phyloP scores from a whole-genome alignment of 2,888 invertebrate genomes.

The Gibbula magus region DNA sequence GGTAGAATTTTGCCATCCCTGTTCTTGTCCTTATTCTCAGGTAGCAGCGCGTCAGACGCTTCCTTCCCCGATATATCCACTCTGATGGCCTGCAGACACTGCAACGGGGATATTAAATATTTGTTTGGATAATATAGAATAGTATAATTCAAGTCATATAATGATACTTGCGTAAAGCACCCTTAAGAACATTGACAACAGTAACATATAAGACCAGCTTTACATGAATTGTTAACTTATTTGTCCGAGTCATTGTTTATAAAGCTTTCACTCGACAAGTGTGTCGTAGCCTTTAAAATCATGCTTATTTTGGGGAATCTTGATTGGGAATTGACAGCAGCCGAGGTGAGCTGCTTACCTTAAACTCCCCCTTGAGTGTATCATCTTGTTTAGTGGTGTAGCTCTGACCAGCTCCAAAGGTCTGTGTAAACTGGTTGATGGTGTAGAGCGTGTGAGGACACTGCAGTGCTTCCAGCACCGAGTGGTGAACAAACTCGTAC shows the following conservation, averaged over 20 bases:
- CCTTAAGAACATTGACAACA: no score
- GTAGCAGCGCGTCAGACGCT: conserved; percentile 4
- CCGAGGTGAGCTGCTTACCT: background rate
- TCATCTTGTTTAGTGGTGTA: background rate
- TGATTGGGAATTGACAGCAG: no score
- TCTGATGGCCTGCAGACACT: background rate
- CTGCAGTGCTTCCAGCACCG: conserved; percentile 30
- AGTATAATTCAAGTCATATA: no score
- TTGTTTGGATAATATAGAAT: no score
- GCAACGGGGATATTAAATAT: background rate
- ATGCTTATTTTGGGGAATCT: no score
- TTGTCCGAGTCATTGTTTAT: no score
- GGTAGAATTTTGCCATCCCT: conserved; percentile 28
- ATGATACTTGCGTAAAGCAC: no score
- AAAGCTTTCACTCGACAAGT: no score
- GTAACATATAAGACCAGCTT: no score
- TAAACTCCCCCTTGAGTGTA: background rate
- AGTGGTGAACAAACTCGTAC: conserved; percentile 38
- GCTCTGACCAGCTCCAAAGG: background rate
- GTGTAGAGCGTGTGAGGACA: background rate
- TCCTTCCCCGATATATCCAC: background rate
- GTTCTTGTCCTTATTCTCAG: conserved; percentile 36
- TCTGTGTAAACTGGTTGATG: conserved; percentile 17
- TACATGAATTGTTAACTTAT: no score
- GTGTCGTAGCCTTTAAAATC: no score